These are phyloP conservation scores for Peromyscus polionotus DNA, from an alignment of 2,113 vertebrate genomes.

Conservation along the genomic window DNA sequence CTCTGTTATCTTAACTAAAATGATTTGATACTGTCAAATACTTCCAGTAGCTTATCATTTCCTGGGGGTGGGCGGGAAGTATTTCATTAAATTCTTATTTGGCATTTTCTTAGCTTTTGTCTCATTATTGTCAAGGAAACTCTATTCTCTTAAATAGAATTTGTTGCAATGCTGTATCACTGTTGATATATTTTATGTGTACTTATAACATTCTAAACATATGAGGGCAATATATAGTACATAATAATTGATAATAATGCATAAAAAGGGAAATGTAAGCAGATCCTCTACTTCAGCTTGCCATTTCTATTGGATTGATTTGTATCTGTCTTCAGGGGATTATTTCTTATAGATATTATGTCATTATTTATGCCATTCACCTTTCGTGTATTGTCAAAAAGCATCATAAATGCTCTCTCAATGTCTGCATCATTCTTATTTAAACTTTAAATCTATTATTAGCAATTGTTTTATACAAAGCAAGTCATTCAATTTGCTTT, in stretches of 20 bases:
- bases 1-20: background rate
- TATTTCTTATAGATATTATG: background rate
- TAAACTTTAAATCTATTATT: background rate
- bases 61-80: background rate
- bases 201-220: background rate
- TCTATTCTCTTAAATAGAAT: background rate
- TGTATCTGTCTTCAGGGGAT: background rate
- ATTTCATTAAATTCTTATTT: background rate
- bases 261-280: background rate
- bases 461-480: background rate
- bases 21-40: background rate
- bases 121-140: background rate
- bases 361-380: background rate
- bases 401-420: no score
- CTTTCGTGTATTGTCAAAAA: constrained; percentile 12
- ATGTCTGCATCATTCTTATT: background rate
- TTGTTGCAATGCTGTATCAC: background rate
- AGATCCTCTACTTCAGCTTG: background rate
- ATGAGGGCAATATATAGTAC: background rate
- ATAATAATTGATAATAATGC: background rate
- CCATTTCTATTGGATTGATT: background rate
- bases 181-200: background rate
- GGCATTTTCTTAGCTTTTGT: background rate
- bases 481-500: background rate
- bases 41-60: background rate